phyloP scores from a whole-genome alignment of 2,888 invertebrate species.

The Syrphus vitripennis region DNA sequence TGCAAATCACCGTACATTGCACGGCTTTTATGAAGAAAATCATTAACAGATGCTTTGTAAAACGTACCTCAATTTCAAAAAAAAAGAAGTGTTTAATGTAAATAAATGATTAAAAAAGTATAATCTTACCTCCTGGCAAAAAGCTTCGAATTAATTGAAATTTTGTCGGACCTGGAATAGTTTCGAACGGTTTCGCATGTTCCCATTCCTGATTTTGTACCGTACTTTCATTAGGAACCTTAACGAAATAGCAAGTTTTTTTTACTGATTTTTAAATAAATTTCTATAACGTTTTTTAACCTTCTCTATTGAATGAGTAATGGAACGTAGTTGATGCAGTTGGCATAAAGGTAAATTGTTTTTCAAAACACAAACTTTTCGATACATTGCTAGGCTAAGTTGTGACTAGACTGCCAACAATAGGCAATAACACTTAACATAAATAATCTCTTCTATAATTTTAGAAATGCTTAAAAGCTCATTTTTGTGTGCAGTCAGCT shows the following conservation, averaged over 20 bases:
- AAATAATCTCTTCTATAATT: too few species aligned
- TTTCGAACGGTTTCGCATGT: slow-evolving; percentile 74
- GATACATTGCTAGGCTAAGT: background rate
- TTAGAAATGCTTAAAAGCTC: background rate
- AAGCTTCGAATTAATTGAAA: slow-evolving; percentile 73
- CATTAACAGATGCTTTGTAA: slow-evolving; percentile 62
- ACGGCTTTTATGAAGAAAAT: slow-evolving; percentile 65
- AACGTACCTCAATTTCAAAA: background rate
- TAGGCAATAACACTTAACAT: too few species aligned
- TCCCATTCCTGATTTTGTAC: slow-evolving; percentile 31
- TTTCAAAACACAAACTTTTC: background rate
- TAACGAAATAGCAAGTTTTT: background rate
- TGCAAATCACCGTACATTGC: slow-evolving; percentile 79
- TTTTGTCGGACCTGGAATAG: slow-evolving; percentile 76
- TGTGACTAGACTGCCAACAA: background rate
- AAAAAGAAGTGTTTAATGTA: background rate
- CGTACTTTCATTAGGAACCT: background rate
- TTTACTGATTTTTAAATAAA: too few species aligned
- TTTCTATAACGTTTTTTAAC: background rate
- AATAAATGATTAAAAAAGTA: background rate
- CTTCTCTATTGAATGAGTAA: background rate
- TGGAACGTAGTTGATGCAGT: background rate
- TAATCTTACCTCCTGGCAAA: slow-evolving; percentile 76
- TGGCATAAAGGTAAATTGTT: background rate
- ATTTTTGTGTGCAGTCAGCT: background rate